phyloP scores from a whole-genome alignment of 2,113 vertebrate genomes.

The Myxocyprinus asiaticus region DNA sequence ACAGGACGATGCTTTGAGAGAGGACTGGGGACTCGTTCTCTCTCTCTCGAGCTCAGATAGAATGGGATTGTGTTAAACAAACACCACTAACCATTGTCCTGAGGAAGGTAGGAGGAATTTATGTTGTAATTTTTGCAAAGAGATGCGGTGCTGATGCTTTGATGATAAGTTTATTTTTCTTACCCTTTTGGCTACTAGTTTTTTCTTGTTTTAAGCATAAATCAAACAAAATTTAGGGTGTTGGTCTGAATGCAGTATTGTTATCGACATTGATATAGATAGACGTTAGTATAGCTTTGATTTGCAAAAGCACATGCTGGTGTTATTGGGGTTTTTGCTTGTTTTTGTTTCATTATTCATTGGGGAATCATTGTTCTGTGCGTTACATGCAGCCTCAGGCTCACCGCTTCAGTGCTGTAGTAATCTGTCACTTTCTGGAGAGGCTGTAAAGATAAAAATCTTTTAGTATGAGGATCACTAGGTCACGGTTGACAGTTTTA shows the following conservation, averaged over 20 bases:
- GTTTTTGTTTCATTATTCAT: background rate
- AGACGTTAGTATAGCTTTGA: background rate
- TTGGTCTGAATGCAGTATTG: background rate
- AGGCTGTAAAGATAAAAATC: background rate
- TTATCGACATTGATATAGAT: background rate
- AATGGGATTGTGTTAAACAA: slow-evolving; percentile 19
- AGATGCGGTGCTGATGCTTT: too few relatives aligned
- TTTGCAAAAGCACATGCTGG: background rate
- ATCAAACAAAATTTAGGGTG: background rate
- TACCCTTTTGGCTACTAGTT: too few relatives aligned
- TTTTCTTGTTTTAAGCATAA: too few relatives aligned
- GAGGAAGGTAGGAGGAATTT: slow-evolving; percentile 19
- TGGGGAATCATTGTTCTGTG: background rate
- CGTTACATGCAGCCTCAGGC: background rate
- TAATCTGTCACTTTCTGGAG: slow-evolving; percentile 5
- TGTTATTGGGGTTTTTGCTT: background rate
- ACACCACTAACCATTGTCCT: background rate
- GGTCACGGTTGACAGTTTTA: background rate
- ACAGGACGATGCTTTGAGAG: slow-evolving; percentile 10
- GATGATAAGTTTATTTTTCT: too few relatives aligned
- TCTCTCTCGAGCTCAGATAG: background rate
- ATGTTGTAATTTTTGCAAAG: background rate
- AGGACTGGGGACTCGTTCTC: background rate
- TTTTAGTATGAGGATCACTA: background rate
- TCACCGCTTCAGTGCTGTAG: slow-evolving; percentile 11